A percentile compares a stretch with the other conserved stretches of the same genome.
Evolutionary conservation across 1,140 invertebrate genomes (phyloP).

Genomic region (Hyphantria cunea): DNA sequence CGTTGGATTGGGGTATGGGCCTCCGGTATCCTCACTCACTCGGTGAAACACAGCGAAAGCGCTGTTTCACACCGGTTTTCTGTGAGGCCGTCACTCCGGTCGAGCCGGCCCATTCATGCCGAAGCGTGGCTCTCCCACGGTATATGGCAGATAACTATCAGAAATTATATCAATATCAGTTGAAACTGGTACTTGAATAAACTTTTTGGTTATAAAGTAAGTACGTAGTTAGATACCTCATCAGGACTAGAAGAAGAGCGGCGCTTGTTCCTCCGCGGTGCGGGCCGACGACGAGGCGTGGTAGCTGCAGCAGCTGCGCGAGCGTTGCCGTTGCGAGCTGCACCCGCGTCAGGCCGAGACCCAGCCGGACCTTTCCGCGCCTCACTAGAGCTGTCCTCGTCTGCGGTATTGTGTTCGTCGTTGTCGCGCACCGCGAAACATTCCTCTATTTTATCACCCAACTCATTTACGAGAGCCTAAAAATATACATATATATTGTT

Average conservation of each 20-base stretch:
- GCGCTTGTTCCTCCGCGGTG: slow-evolving; percentile 34
- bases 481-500: neutral
- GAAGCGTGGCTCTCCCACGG: too few species aligned
- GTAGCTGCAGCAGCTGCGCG: slow-evolving; percentile 24
- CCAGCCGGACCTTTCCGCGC: slow-evolving; percentile 3
- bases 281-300: slow-evolving; percentile 39
- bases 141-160: too few species aligned
- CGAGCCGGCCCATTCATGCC: too few species aligned
- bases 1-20: too few species aligned
- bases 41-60: too few species aligned
- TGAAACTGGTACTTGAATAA: too few species aligned
- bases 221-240: slow-evolving; percentile 40
- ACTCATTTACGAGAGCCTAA: slow-evolving; percentile 68
- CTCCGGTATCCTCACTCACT: too few species aligned
- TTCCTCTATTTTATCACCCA: slow-evolving; percentile 78
- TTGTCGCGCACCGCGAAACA: slow-evolving; percentile 68
- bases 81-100: too few species aligned
- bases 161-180: too few species aligned
- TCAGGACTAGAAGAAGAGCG: slow-evolving; percentile 54
- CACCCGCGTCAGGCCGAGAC: slow-evolving; percentile 25
- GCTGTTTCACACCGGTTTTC: too few species aligned
- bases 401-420: slow-evolving; percentile 32
- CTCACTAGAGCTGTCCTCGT: slow-evolving; percentile 34
- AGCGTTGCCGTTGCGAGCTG: slow-evolving; percentile 36
- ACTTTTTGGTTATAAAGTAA: neutral